Conservation (phyloP, 30 jellyfish, hydroid and myxozoan species). For the Sanderia malayensis region DNA sequence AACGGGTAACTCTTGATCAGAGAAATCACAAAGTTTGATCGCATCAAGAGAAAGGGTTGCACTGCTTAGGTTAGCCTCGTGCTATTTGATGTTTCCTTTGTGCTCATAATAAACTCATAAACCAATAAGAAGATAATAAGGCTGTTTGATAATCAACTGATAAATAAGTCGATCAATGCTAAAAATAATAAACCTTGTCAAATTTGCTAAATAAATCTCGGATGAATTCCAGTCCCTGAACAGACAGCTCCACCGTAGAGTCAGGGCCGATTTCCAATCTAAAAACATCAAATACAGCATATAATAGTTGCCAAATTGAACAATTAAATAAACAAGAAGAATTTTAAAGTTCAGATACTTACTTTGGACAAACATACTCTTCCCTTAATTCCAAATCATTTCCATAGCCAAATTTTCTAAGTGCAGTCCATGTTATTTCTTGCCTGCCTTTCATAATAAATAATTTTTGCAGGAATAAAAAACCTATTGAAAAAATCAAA, state of each 20-base stretch:
- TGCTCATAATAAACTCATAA: no score
- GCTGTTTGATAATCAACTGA: background rate
- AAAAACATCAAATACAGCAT: slow-evolving; percentile 6
- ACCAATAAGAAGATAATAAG: background rate
- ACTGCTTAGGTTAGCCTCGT: no score
- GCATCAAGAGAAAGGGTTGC: no score
- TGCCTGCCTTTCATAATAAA: slow-evolving; percentile 95
- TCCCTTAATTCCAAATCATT: slow-evolving; percentile 66
- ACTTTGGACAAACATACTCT: slow-evolving; percentile 84
- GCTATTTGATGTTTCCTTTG: no score
- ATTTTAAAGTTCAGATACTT: background rate
- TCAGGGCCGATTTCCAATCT: slow-evolving; percentile 80
- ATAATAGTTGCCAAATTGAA: background rate
- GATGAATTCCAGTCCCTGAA: slow-evolving; percentile 88
- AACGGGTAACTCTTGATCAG: no score
- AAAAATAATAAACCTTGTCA: slow-evolving; percentile 65
- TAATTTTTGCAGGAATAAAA: slow-evolving; percentile 82
- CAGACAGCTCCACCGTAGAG: slow-evolving; percentile 85
- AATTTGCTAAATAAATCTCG: slow-evolving; percentile 78
- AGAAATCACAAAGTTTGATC: no score
- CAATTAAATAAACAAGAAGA: background rate
- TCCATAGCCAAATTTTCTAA: slow-evolving; percentile 94
- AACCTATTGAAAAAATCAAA: no score
- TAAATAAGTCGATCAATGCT: background rate
- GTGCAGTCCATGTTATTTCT: slow-evolving; percentile 99